Percentiles rank a stretch among this genome's conserved stretches.
Conservation (phyloP, 92 coral and sea anemone species). For the Zoanthus sansibaricus region DNA sequence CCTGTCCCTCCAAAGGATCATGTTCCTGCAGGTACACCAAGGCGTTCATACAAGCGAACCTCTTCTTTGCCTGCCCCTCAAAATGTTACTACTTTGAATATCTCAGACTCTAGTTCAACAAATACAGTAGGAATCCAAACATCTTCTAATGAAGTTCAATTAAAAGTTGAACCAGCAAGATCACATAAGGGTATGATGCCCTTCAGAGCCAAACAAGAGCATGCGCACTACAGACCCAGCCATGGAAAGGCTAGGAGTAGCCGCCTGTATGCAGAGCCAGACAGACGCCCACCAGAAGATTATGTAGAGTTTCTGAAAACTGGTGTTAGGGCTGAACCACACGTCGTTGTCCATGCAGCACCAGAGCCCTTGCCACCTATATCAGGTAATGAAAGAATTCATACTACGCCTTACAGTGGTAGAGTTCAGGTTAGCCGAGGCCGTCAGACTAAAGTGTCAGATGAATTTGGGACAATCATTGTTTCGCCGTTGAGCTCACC, state of each 20-base stretch:
- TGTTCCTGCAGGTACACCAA: slow-evolving; percentile 63
- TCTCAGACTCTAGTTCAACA: slow-evolving; percentile 66
- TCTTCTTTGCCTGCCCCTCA: slow-evolving; percentile 77
- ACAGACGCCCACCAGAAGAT: slow-evolving; percentile 81
- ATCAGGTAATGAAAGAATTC: slow-evolving; percentile 66
- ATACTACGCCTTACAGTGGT: slow-evolving; percentile 70
- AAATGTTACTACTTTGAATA: slow-evolving; percentile 60
- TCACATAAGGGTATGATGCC: slow-evolving; percentile 88
- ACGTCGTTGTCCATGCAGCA: slow-evolving; percentile 89
- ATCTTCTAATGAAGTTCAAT: slow-evolving; percentile 86
- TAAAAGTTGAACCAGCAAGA: slow-evolving; percentile 85
- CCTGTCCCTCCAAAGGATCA: slow-evolving; percentile 91
- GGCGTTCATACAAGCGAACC: slow-evolving; percentile 77
- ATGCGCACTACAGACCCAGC: slow-evolving; percentile 84
- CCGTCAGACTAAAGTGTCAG: slow-evolving; percentile 65
- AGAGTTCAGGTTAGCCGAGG: slow-evolving; percentile 73
- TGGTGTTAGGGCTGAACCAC: slow-evolving; percentile 90
- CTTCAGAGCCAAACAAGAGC: slow-evolving; percentile 69
- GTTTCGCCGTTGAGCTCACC: slow-evolving; percentile 98
- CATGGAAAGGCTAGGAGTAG: slow-evolving; percentile 72
- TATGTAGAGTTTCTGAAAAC: slow-evolving; percentile 91
- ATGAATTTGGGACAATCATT: slow-evolving; percentile 89
- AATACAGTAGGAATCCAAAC: slow-evolving; percentile 90
- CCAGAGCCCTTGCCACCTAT: slow-evolving; percentile 99
- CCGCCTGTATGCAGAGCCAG: slow-evolving; percentile 67